Evolutionary conservation across 2,797 vertebrate genomes (phyloP).

Genomic region (Sus cebifrons): DNA sequence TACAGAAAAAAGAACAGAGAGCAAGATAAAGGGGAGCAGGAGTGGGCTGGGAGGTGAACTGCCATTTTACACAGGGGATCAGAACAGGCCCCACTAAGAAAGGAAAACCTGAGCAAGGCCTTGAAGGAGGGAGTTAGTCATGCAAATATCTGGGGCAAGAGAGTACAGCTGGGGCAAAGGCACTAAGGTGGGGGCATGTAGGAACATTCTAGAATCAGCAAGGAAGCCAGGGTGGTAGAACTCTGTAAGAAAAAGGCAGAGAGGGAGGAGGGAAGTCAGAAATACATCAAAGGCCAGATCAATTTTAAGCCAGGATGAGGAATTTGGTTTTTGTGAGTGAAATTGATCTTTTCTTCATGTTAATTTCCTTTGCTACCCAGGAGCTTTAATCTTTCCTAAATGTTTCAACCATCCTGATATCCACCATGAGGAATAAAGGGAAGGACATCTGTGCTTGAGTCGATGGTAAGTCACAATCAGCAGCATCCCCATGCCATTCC

Average conservation of each 20-base stretch:
- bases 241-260: background rate
- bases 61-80: background rate
- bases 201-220: background rate
- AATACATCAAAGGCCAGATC: background rate
- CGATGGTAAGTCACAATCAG: background rate
- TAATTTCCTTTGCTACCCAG: constrained; percentile 48
- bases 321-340: background rate
- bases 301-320: background rate
- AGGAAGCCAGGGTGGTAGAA: background rate
- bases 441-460: background rate
- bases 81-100: background rate
- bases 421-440: background rate
- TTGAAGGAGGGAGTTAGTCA: background rate
- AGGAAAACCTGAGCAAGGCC: background rate
- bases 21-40: background rate
- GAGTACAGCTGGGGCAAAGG: background rate
- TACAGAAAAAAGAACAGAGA: background rate
- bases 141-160: background rate
- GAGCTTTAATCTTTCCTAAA: background rate
- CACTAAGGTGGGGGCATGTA: background rate
- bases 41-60: background rate
- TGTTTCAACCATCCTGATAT: background rate
- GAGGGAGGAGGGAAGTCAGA: background rate
- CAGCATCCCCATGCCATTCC: background rate
- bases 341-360: background rate